Evolutionary conservation across 2,113 vertebrate species (phyloP), one percentile per base, ranked within the genome.

Genomic region (Arizona elegans): DNA sequence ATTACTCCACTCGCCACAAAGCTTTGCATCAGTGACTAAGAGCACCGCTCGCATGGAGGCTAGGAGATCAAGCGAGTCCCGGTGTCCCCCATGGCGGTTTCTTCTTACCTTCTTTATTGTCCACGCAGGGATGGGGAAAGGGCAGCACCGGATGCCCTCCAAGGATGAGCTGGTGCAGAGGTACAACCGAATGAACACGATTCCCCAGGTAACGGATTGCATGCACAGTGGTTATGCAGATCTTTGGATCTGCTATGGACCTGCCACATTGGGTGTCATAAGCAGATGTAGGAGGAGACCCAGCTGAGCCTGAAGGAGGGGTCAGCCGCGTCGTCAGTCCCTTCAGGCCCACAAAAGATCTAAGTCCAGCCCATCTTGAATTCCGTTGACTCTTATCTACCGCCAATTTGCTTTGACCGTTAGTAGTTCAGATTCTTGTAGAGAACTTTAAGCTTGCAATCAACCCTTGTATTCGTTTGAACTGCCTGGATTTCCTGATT

Each of bases 111-210:
- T 89, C 87, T 81, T 92, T 81, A 54, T 89, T 88, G 85, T 88
- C 95, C 95, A 3, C 87, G 21, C 96, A 99, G 99, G 99, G 96
- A 99, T 99, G 99, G 99, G 99, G 96, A 99, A 99, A 98, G 99
- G 99, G 97, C 99, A 99, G 97, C 99, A 99, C 96, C 98, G 99
- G 94, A 99, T 99, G 99, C 99, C 99, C 26, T 99, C 99, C 0
- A 99, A 99, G 98, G 99, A 99, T 86, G 99, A 99, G 95, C 97
- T 99, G 96, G 99, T 99, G 94, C 99, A 99, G 96, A 98, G 99
- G 81, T 99, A 99, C 94, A 99, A 99, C 97, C 98, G 99, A 93
- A 99, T 99, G 99, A 99, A 99, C 97, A 99, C 99, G 86, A 99
- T 99, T 93, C 99, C 99, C 88, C 99, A 99, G 99, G 99, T 99